These are phyloP conservation scores for Emberiza fucata DNA, from an alignment of 2,113 vertebrate genomes.

Conservation along the genomic window DNA sequence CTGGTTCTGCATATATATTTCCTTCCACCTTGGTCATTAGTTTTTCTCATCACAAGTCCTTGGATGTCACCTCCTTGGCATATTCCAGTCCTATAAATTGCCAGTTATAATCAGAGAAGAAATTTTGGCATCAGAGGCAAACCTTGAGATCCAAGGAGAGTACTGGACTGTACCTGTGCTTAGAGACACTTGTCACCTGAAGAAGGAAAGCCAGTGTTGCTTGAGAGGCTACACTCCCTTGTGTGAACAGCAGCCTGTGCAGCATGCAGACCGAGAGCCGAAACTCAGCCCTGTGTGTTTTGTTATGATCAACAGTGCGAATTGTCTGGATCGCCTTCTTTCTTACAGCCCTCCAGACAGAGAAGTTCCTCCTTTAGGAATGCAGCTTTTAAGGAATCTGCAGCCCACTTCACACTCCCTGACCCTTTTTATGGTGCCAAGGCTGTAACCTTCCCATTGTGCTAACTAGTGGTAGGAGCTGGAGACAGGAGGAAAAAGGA, in stretches of 20 bases:
- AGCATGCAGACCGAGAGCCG: accelerated
- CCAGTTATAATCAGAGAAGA: neutral
- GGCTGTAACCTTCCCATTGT: constrained; percentile 11
- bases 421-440: neutral
- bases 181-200: neutral
- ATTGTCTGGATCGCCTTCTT: neutral
- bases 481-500: neutral
- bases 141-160: neutral
- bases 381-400: neutral
- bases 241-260: neutral
- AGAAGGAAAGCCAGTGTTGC: neutral
- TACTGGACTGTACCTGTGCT: neutral
- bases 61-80: neutral
- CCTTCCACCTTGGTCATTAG: neutral
- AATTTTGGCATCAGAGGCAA: neutral
- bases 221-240: neutral
- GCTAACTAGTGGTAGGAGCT: neutral
- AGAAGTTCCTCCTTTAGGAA: neutral
- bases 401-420: neutral
- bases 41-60: neutral
- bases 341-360: neutral
- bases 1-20: neutral
- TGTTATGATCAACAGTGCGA: neutral
- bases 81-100: neutral
- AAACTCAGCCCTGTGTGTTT: neutral